Percentiles rank a stretch among this genome's conserved stretches.
These are phyloP conservation scores for Netelia fuscicornis DNA, from an alignment of 2,888 invertebrate species.

Conservation along the genomic window DNA sequence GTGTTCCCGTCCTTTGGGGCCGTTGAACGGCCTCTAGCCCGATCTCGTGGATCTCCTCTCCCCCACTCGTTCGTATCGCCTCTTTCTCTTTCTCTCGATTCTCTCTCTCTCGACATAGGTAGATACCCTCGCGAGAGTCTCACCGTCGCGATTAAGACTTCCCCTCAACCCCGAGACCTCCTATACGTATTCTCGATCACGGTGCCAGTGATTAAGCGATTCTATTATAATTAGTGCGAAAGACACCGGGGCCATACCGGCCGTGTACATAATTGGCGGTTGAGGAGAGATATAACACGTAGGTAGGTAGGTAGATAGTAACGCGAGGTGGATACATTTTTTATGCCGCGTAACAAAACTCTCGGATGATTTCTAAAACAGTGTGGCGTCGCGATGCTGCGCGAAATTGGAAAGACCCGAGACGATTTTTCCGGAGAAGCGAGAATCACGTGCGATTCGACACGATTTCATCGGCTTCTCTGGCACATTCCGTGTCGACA, in stretches of 20 bases:
- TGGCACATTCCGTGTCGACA: too few relatives aligned
- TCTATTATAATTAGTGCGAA: constrained; percentile 76
- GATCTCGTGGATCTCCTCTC: constrained; percentile 64
- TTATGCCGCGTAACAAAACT: constrained; percentile 1
- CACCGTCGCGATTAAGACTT: constrained; percentile 35
- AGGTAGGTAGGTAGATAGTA: too few relatives aligned
- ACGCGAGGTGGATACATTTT: too few relatives aligned
- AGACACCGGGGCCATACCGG: constrained; percentile 68
- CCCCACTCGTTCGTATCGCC: constrained; percentile 54
- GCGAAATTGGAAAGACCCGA: too few relatives aligned
- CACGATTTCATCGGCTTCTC: too few relatives aligned
- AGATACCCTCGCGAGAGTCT: constrained; percentile 6
- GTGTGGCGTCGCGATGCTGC: neutral
- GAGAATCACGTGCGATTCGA: too few relatives aligned
- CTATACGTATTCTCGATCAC: constrained; percentile 33
- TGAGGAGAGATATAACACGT: constrained; percentile 12
- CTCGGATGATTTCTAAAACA: constrained; percentile 66
- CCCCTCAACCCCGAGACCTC: constrained; percentile 25
- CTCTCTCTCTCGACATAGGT: constrained; percentile 13
- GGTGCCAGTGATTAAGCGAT: constrained; percentile 74
- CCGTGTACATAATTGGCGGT: constrained; percentile 73
- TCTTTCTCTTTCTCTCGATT: constrained; percentile 22
- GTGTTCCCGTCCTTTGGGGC: constrained; percentile 66
- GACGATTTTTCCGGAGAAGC: too few relatives aligned
- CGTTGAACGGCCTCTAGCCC: constrained; percentile 69